These are phyloP conservation scores for Tiaroga cobitis DNA, from an alignment of 2,797 vertebrate genomes.

Conservation along the genomic window DNA sequence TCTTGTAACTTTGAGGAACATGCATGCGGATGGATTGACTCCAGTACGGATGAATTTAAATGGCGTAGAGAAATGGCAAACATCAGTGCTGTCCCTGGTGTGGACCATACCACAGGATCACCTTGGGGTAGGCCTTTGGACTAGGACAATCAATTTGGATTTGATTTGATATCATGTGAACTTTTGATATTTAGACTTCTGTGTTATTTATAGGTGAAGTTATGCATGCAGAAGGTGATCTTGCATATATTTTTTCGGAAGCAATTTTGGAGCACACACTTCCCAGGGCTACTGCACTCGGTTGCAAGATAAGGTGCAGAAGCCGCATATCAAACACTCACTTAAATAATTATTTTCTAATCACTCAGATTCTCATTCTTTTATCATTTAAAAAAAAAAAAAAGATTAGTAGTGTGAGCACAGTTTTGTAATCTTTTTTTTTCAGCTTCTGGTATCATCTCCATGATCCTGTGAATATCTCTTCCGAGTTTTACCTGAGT, in stretches of 20 bases:
- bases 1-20: constrained; percentile 77
- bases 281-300: constrained; percentile 62
- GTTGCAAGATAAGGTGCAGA: constrained; percentile 76
- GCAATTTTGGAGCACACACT: constrained; percentile 69
- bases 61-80: constrained; percentile 77
- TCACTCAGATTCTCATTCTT: background rate
- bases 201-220: constrained; percentile 70
- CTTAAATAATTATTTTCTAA: background rate
- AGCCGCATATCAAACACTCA: background rate
- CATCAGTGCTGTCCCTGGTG: constrained; percentile 70
- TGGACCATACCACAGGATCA: constrained; percentile 75
- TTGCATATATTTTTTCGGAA: fast-evolving
- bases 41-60: constrained; percentile 20
- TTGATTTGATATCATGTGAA: background rate
- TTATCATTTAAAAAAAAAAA: no score
- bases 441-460: constrained; percentile 81
- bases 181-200: background rate
- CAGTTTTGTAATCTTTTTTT: constrained; percentile 24
- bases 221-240: constrained; percentile 68
- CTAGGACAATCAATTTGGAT: background rate
- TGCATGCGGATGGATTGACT: constrained; percentile 75
- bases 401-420: background rate
- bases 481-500: constrained; percentile 58
- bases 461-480: background rate
- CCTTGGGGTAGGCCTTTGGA: constrained; percentile 67